Base-by-base conservation (phyloP, 2,888 invertebrate species). In the Rhamnusium bicolor region DNA sequence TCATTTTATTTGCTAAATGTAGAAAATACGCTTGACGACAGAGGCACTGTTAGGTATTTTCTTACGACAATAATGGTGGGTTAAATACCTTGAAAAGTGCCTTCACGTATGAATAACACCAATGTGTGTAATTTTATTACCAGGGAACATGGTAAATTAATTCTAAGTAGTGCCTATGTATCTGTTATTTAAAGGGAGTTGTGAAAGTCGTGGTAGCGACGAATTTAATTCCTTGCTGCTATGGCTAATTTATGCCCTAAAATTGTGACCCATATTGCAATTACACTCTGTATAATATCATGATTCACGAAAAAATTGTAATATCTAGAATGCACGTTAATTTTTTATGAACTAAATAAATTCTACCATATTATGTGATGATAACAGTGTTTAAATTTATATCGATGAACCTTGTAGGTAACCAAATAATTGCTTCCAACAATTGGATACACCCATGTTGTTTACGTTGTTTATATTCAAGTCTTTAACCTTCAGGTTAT, bases 71-170 rank as follows among this genome's bases (percentile, higher is more conserved):
- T 61, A 46, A 40, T n/a, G 40, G 58, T 58, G 58, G 58, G 58
- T 58, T 18, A 61, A 61, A 61, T 40, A 19, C 46, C 61, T 61
- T 61, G 61, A 21, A 61, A 61, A 58, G 16, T 46, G 46, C 61
- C 46, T 18, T 61, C 46, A 14, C 46, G 16, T 46, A 16, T 61
- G 61, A 18, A 61, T 46, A 61, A 40, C 61, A 40, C 46, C 47
- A 46, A 61, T 61, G 21, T 21, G 46, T 46, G 46, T 60, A 32
- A 60, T 61, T 51, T 51, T 7, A 10, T 51, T 51, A 51, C 51
- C 18, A 8, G 8, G 18, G 61, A 10, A 21, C 14, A 14, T 61
- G 61, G 47, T 61, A 46, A 46, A 61, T 61, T 19, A 61, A 14
- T 12, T 3, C 7, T 61, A 61, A 61, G 7, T 46, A 61, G 51